Base-by-base conservation (phyloP, 2,113 vertebrate genomes). In the Brevimyrus niger region DNA sequence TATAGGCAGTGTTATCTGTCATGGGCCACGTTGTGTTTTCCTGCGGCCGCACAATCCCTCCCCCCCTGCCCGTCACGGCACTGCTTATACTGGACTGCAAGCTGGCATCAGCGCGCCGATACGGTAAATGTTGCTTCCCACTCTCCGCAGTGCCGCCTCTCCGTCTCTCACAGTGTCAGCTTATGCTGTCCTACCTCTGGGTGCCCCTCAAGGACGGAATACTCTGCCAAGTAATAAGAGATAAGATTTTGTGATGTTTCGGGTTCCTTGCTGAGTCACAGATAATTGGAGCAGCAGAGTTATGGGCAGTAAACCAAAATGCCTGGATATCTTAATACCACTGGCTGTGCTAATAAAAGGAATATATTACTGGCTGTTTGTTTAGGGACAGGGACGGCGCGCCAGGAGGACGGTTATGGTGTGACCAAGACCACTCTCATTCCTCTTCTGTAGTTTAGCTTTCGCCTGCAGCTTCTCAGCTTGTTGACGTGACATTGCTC, bases 221-320 rank as follows among this genome's bases (percentile, higher is more conserved):
- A 15, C 47, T 47, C 23, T 42, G 73, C 73, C 73, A 80, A 80
- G 73, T 80, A 80, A 80, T 80, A 42, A 15, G 73, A 48, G 83
- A 86, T 48, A 19, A n/a, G 53, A 38, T 53, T 46, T 82, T 83
- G 58, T 21, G 35, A 88, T 87, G 53, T 88, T 87, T 89, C 83
- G 58, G 48, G 48, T 55, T 55, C 47, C 27, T 87, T 87, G 48
- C 27, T 55, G 50, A 87, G 50, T 87, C 27, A 35, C 48, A 53
- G 50, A 53, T 53, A 87, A 87, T 87, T 87, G 86, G 46, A 53
- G 86, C 86, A 38, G 47, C 17, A 42, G 50, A 53, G 85, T 86
- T 51, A 51, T 47, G 48, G 85, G 48, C 86, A 87, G 27, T 87
- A 51, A 87, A 53, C 48, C 48, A 55, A 35, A 53, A 53, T 87